phyloP scores from a whole-genome alignment of 2,888 invertebrate species.

The Megastigmus dorsalis region DNA sequence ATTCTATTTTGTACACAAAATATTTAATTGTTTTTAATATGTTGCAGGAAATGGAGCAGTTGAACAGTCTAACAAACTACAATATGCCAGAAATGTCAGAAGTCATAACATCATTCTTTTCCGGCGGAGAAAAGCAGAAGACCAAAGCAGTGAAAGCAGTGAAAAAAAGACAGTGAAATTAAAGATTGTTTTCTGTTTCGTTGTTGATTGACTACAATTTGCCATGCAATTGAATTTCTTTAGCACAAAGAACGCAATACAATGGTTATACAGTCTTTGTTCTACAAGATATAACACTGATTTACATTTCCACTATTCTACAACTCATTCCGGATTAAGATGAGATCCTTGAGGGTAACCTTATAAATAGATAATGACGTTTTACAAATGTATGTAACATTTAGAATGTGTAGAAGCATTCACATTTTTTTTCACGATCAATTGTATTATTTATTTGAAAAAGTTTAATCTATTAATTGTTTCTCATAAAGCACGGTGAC shows the following conservation, averaged over 20 bases:
- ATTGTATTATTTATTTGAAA: too few species aligned
- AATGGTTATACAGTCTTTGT: neutral
- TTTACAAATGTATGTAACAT: constrained; percentile 36
- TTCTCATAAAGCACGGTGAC: constrained; percentile 22
- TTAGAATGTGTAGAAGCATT: neutral
- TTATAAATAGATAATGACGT: neutral
- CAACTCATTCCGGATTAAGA: constrained; percentile 1
- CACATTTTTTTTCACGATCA: neutral
- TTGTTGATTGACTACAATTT: constrained; percentile 11
- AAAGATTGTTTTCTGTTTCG: constrained; percentile 8
- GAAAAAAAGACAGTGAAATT: constrained; percentile 72
- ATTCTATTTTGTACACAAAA: too few species aligned
- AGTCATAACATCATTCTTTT: constrained; percentile 90
- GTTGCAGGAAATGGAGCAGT: constrained; percentile 89
- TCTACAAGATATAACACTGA: constrained; percentile 19
- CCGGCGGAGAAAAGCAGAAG: constrained; percentile 81
- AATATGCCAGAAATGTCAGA: constrained; percentile 97
- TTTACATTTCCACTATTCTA: constrained; percentile 28
- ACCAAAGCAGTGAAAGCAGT: constrained; percentile 73
- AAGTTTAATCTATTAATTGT: constrained; percentile 15
- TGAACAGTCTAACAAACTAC: constrained; percentile 87
- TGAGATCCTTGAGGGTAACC: neutral
- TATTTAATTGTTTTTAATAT: too few species aligned
- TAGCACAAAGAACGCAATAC: neutral
- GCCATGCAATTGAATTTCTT: constrained; percentile 18